These are phyloP conservation scores for Harpalus rubripes DNA, from an alignment of 2,888 invertebrate genomes.

Conservation along the genomic window DNA sequence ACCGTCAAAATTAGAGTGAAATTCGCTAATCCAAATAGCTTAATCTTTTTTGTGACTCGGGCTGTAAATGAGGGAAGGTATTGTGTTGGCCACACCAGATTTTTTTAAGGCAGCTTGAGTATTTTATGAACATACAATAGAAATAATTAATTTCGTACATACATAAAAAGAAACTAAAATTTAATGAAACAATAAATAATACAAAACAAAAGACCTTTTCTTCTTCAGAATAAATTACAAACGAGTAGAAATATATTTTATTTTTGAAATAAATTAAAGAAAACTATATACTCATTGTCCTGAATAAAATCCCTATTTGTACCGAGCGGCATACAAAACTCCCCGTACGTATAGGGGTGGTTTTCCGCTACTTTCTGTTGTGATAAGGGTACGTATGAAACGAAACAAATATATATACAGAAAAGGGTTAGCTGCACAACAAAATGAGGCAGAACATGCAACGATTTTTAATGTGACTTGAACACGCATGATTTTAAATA, in stretches of 20 bases:
- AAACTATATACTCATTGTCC: slow-evolving; percentile 73
- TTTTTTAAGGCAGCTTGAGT: no score
- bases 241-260: slow-evolving; percentile 71
- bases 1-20: no score
- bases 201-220: background rate
- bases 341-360: background rate
- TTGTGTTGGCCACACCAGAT: no score
- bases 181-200: slow-evolving; percentile 7
- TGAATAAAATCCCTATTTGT: slow-evolving; percentile 41
- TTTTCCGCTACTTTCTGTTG: background rate
- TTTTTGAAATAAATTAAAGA: slow-evolving; percentile 74
- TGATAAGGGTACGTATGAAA: background rate
- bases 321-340: slow-evolving; percentile 14
- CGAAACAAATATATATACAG: slow-evolving; percentile 57
- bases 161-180: background rate
- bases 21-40: no score
- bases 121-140: no score
- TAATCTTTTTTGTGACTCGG: no score
- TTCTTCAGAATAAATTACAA: slow-evolving; percentile 54
- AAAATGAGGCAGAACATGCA: slow-evolving; percentile 74
- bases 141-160: background rate
- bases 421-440: slow-evolving; percentile 70
- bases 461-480: slow-evolving; percentile 76
- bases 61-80: no score
- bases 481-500: slow-evolving; percentile 76